Percentiles rank a stretch among this genome's conserved stretches.
These are phyloP conservation scores for Tylochromis polylepis DNA, from an alignment of 2,113 vertebrate species.

Conservation along the genomic window DNA sequence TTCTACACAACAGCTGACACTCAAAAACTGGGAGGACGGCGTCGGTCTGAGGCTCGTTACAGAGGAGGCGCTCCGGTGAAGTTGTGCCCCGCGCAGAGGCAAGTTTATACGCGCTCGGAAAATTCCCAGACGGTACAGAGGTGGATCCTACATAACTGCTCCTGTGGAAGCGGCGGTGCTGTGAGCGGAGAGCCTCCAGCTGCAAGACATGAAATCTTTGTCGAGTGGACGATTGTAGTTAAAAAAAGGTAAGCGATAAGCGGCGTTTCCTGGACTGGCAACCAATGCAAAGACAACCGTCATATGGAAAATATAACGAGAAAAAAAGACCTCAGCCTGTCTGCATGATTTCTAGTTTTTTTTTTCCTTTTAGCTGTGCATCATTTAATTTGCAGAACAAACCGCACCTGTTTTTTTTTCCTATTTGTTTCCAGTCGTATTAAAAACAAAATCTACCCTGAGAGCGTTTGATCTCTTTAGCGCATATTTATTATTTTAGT, in stretches of 20 bases:
- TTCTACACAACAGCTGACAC: constrained; percentile 22
- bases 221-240: neutral
- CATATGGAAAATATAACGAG: neutral
- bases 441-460: neutral
- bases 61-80: constrained; percentile 19
- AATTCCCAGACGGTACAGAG: neutral
- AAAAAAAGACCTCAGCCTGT: neutral
- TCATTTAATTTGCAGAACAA: neutral
- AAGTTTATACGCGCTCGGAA: neutral
- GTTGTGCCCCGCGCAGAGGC: neutral
- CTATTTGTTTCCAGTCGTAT: neutral
- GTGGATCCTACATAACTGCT: neutral
- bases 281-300: neutral
- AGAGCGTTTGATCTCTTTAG: neutral
- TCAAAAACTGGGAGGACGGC: neutral
- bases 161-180: neutral
- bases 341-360: neutral
- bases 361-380: neutral
- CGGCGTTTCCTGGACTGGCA: neutral
- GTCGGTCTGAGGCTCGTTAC: neutral
- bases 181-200: neutral
- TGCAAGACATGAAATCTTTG: constrained; percentile 8
- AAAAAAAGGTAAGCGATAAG: constrained; percentile 28
- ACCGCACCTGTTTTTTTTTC: neutral
- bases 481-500: neutral